These are phyloP conservation scores for Phyllotreta striolata DNA, from an alignment of 2,888 invertebrate genomes.

Conservation along the genomic window DNA sequence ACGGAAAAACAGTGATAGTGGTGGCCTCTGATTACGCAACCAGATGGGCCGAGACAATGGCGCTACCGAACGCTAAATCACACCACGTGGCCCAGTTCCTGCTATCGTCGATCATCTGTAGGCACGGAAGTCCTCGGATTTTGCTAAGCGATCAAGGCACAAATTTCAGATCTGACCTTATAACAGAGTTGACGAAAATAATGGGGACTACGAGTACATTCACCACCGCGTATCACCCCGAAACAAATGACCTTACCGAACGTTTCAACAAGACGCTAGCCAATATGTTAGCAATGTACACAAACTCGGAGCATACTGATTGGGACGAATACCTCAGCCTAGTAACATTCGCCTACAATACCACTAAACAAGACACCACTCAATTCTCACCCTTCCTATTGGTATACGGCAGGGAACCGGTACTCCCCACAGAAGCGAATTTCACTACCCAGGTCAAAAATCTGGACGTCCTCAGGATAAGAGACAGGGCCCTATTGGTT, in stretches of 20 bases:
- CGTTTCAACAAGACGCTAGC: slow-evolving; percentile 44
- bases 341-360: slow-evolving; percentile 32
- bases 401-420: slow-evolving; percentile 20
- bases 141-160: no score
- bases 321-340: slow-evolving; percentile 27
- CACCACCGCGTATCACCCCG: slow-evolving; percentile 34
- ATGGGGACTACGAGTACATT: slow-evolving; percentile 2
- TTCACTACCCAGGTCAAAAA: neutral
- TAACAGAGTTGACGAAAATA: no score
- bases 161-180: no score
- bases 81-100: no score
- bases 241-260: slow-evolving; percentile 40
- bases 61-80: no score
- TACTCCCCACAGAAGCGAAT: slow-evolving; percentile 26
- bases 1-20: slow-evolving; percentile 13
- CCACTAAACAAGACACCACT: slow-evolving; percentile 28
- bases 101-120: no score
- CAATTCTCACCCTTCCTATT: slow-evolving; percentile 17
- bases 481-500: slow-evolving; percentile 24
- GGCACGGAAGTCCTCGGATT: no score
- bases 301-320: slow-evolving; percentile 33
- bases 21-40: slow-evolving; percentile 8
- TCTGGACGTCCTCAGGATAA: neutral
- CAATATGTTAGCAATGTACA: slow-evolving; percentile 38
- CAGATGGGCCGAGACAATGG: no score